Percentiles rank a stretch among this genome's conserved stretches.
Conservation (phyloP, 2,888 invertebrate genomes). For the Drosophila mimica region DNA sequence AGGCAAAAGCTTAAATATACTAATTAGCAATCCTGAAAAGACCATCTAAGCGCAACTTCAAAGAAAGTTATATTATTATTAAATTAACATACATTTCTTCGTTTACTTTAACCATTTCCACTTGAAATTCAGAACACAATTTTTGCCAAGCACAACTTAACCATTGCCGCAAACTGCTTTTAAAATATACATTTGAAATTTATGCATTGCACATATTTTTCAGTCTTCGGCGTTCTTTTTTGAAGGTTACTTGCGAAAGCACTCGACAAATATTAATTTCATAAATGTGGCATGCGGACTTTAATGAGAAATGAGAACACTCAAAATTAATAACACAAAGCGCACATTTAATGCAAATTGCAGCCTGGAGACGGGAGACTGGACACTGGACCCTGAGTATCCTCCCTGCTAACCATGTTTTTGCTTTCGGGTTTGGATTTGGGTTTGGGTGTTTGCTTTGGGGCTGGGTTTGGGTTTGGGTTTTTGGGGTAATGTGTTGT, state of each 20-base stretch:
- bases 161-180: conserved; percentile 1
- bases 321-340: conserved; percentile 80
- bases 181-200: conserved; percentile 34
- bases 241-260: conserved; percentile 7
- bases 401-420: background rate
- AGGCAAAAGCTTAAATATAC: background rate
- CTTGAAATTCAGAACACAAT: conserved; percentile 36
- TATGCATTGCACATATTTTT: conserved; percentile 52
- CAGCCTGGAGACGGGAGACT: conserved; percentile 59
- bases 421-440: background rate
- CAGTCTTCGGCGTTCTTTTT: conserved; percentile 11
- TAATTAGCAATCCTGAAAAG: background rate
- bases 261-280: conserved; percentile 49
- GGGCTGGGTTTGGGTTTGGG: background rate
- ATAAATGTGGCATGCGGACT: conserved; percentile 61
- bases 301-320: conserved; percentile 73
- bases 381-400: conserved; percentile 32
- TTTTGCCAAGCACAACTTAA: background rate
- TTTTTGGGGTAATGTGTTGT: conserved; percentile 41
- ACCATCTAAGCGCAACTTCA: background rate
- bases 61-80: conserved; percentile 1
- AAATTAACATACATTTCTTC: conserved; percentile 1
- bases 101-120: background rate
- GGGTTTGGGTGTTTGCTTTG: too few relatives aligned
- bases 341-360: conserved; percentile 79